Base-by-base conservation (phyloP, 2,797 vertebrate species). In the Periophthalmus magnuspinnatus region DNA sequence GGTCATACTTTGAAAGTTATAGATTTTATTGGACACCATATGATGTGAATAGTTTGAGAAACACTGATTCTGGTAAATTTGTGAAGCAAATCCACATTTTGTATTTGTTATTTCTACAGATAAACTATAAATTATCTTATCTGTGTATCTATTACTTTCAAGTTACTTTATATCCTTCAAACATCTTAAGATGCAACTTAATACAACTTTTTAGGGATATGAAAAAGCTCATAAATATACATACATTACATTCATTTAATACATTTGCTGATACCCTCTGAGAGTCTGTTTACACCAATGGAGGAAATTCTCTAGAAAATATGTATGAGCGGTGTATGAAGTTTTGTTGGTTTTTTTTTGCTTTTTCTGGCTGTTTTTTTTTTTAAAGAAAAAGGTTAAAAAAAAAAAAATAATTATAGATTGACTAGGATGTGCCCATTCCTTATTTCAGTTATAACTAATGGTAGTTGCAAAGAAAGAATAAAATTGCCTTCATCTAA, bases 191-290 rank as follows among this genome's bases (percentile, higher is more conserved):
- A 34, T 36, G 6, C 28, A 28, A 59, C 13, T 11, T 36, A 80
- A 5, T 16, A 41, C 76, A 2, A 68, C 16, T 60, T 4, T 41
- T 9, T 47, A 62, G 41, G 16, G 61, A 62, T 63, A 69, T 22
- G 65, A 45, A 65, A 79, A 81, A 84, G 36, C 71, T 71, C 36
- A 65, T 72, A 58, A n/a, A 71, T 76, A 71, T 72, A 76, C 69
- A 80, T 41, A 41, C 68, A 61, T 38, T n/a, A 68, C 75, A 11
- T 21, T 71, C 0, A 59, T 78, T 66, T 61, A 74, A 24, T 80
- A 80, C 76, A 86, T 81, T 85, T 79, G 76, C 58, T 22, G 52
- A 48, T n/a, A 80, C 83, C 56, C 67, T 71, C 16, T 66, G 52
- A 54, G 55, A 66, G 61, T 74, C 66, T 16, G 55, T 52, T 5